Evolutionary conservation across 2,888 invertebrate species (phyloP).

Genomic region (Tryphoninae sp.): DNA sequence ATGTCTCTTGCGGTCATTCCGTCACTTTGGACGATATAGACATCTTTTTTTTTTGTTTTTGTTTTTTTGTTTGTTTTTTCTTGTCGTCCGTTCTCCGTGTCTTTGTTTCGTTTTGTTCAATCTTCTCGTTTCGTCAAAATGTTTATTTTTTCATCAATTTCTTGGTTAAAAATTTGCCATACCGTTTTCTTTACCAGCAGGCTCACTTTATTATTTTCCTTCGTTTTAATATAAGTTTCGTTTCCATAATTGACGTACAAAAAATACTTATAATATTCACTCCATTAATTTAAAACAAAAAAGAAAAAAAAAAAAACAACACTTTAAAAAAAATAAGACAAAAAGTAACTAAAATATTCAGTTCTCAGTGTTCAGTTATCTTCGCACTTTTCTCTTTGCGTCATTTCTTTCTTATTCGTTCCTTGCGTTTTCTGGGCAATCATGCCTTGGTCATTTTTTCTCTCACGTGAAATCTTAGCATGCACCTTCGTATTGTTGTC

Average conservation of each 20-base stretch:
- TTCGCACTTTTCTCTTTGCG: conserved; percentile 36
- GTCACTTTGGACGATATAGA: conserved; percentile 36
- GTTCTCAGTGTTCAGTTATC: conserved; percentile 32
- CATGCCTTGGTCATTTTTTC: conserved; percentile 40
- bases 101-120: conserved; percentile 35
- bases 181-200: conserved; percentile 49
- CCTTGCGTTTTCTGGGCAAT: conserved; percentile 32
- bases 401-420: conserved; percentile 14
- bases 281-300: conserved; percentile 31
- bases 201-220: conserved; percentile 65
- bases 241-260: conserved; percentile 44
- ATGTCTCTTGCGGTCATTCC: conserved; percentile 46
- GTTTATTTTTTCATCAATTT: conserved; percentile 32
- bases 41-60: conserved; percentile 28
- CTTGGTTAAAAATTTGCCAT: conserved; percentile 53
- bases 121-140: conserved; percentile 34
- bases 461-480: conserved; percentile 45
- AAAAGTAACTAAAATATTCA: conserved; percentile 27
- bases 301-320: conserved; percentile 1
- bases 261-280: conserved; percentile 48
- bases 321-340: conserved; percentile 9
- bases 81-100: conserved; percentile 40
- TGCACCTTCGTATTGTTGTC: conserved; percentile 35
- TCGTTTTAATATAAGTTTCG: conserved; percentile 30
- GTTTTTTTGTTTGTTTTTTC: conserved; percentile 5